Conservation (phyloP, 37 sponge, comb jelly and placozoan genomes). For the Halichondria panicea region DNA sequence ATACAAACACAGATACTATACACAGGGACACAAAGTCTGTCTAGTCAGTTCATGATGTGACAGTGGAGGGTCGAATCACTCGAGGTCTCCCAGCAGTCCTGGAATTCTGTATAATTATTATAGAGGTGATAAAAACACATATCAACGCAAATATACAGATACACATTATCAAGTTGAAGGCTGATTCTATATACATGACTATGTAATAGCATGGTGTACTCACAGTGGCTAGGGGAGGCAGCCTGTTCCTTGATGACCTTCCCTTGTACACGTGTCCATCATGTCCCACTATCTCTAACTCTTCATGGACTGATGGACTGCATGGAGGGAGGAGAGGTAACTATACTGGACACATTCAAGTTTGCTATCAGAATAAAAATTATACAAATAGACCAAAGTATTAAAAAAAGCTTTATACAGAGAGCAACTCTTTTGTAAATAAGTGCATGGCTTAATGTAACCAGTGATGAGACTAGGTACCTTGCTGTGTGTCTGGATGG, state of each 20-base stretch:
- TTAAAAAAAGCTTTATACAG: neutral
- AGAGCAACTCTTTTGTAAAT: neutral
- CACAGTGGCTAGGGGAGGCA: constrained; percentile 25
- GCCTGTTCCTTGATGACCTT: constrained; percentile 23
- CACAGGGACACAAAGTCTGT: too few species aligned
- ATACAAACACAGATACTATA: too few species aligned
- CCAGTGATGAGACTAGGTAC: neutral
- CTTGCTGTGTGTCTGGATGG: neutral
- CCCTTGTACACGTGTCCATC: constrained; percentile 98
- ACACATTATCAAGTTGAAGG: neutral
- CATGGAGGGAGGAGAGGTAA: neutral
- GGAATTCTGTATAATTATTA: too few species aligned
- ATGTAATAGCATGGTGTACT: neutral
- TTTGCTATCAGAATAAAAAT: too few species aligned
- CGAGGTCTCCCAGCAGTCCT: too few species aligned
- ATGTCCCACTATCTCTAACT: constrained; percentile 83
- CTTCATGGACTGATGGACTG: constrained; percentile 60
- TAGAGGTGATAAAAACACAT: neutral
- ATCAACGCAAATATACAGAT: neutral
- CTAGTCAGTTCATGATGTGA: too few species aligned
- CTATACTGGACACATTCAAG: too few species aligned
- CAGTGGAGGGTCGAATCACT: too few species aligned
- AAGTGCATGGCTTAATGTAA: neutral
- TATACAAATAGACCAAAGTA: neutral
- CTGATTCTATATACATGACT: neutral